A percentile compares a stretch with the other conserved stretches of the same genome.
Evolutionary conservation across 2,113 vertebrate genomes (phyloP).

Genomic region (Actinemys pallida): DNA sequence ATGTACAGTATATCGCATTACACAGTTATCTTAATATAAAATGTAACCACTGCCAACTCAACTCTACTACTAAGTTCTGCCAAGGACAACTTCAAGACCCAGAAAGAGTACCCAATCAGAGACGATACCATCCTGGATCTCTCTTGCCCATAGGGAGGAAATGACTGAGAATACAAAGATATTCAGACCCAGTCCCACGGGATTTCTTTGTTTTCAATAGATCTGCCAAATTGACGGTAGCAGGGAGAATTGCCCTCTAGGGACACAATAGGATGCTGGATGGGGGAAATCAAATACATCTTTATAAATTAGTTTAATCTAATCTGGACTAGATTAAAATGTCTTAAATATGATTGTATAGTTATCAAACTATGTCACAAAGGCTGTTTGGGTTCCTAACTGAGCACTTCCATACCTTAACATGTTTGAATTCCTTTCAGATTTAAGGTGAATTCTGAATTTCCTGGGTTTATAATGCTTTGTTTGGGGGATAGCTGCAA

Average conservation of each 20-base stretch:
- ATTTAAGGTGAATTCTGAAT: no score
- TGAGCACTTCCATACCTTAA: no score
- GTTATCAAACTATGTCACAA: no score
- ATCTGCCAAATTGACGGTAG: no score
- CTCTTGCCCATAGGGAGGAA: no score
- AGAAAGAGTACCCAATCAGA: background rate
- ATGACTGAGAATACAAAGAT: background rate
- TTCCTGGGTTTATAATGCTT: no score
- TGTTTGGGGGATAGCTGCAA: no score
- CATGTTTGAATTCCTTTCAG: no score
- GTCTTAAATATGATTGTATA: no score
- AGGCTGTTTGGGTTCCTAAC: no score
- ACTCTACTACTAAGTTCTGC: conserved; percentile 29
- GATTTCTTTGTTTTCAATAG: no score
- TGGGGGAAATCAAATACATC: background rate
- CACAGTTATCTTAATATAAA: background rate
- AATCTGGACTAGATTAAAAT: background rate
- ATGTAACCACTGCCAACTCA: conserved; percentile 28
- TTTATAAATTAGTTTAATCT: background rate
- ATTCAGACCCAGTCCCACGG: background rate
- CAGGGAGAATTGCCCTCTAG: no score
- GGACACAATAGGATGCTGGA: background rate
- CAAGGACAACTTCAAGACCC: conserved; percentile 21
- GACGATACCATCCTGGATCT: background rate
- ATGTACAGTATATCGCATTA: background rate